Percentiles rank a stretch among this genome's conserved stretches.
Evolutionary conservation across 2,113 vertebrate species (phyloP).

Genomic region (Plotosus lineatus): DNA sequence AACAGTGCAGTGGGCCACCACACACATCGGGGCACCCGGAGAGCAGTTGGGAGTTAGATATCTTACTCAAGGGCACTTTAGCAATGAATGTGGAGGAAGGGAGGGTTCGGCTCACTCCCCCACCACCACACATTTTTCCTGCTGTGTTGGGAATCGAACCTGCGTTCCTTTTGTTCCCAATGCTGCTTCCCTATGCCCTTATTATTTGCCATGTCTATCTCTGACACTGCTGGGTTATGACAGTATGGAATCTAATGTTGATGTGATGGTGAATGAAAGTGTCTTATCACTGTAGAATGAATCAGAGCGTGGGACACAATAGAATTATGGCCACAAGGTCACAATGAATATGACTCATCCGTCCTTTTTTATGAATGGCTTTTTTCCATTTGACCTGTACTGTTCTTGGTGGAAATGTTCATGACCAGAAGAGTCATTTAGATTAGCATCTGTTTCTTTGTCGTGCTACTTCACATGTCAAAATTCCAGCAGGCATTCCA

Average conservation of each 20-base stretch:
- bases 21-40: too few species aligned
- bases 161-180: too few species aligned
- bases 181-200: too few species aligned
- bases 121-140: too few species aligned
- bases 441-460: constrained; percentile 39
- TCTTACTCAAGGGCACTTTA: too few species aligned
- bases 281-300: constrained; percentile 4
- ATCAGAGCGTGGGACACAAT: constrained; percentile 9
- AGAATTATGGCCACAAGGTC: neutral
- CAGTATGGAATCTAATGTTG: neutral
- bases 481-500: constrained; percentile 44
- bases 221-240: constrained; percentile 22
- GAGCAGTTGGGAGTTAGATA: too few species aligned
- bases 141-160: too few species aligned
- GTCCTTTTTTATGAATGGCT: neutral
- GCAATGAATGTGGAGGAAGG: too few species aligned
- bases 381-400: constrained; percentile 11
- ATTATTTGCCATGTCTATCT: neutral
- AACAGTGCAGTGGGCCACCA: too few species aligned
- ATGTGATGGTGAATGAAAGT: neutral
- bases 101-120: too few species aligned
- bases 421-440: constrained; percentile 46
- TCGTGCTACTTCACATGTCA: constrained; percentile 12
- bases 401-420: constrained; percentile 21
- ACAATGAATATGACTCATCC: neutral